Evolutionary conservation across 2,797 vertebrate genomes (phyloP), one percentile per base, ranked within the genome.

Genomic region (Halcyon leucocephala): DNA sequence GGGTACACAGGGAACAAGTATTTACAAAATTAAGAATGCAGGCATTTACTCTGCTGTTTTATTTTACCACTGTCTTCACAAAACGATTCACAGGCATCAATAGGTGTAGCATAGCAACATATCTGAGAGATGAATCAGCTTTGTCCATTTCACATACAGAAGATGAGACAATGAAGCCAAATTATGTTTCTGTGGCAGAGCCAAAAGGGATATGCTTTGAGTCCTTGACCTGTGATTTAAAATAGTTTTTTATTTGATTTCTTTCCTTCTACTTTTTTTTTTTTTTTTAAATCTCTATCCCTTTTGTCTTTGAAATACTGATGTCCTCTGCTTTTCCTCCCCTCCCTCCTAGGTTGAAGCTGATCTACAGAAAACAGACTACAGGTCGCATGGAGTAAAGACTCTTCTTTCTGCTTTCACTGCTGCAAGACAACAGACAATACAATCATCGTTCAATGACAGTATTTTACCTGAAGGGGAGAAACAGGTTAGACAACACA

Each of bases 341-440:
- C 6, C 9, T 80, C 33, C 5, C 8, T 87, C 67, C 15, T 86
- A 99, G 98, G 93, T 64, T 62, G 96, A 86, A 62, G 98, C 98
- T 61, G 97, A 98, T 90, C 96, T 99, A 31, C 97, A 95, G 80
- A 98, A 98, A 92, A 98, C 97, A 35, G 98, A 98, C 81, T 94
- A 83, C 39, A 96, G 95, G 33, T 93, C 99, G 48, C 90, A 85
- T 62, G 98, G 98, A 35, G 62, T 97, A 54, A 95, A 96, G 46
- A 82, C 86, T 41, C 14, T 98, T 78, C 91, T 98, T 65, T 97
- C 80, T 82, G 95, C 97, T 52, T 90, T 98, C 51, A 77, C 96
- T 25, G 58, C 78, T 54, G 98, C 99, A 95, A 96, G 98, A 97
- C 98, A 99, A 89, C 96, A 97, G 94, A 97, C 96, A 4, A 10